phyloP scores from a whole-genome alignment of 2,888 invertebrate species.

The Hyppa rectilinea region DNA sequence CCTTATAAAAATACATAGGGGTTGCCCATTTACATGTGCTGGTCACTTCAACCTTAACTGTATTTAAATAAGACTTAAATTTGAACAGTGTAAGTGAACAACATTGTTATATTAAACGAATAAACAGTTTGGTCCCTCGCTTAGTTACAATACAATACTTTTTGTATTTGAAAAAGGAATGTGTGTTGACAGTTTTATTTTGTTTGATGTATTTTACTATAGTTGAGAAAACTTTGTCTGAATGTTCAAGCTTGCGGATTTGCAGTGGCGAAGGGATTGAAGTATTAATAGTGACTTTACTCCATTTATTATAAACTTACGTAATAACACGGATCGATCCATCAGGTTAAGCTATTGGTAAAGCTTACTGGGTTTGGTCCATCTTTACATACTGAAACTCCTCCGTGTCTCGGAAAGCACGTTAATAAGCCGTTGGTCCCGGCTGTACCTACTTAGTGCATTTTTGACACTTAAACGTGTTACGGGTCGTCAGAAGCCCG shows the following conservation, averaged over 20 bases:
- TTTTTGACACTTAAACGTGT: too few relatives aligned
- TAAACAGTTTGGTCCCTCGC: conserved; percentile 77
- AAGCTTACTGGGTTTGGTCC: too few relatives aligned
- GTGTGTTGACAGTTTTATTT: conserved; percentile 65
- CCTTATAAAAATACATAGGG: conserved; percentile 69
- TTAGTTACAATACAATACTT: conserved; percentile 80
- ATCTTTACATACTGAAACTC: too few relatives aligned
- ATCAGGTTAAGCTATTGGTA: too few relatives aligned
- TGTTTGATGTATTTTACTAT: conserved; percentile 58
- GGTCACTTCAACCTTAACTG: background rate
- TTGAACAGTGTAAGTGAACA: background rate
- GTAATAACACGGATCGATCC: too few relatives aligned
- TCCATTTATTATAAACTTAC: too few relatives aligned
- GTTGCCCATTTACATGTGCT: conserved; percentile 55
- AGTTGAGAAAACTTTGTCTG: conserved; percentile 24
- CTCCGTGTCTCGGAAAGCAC: too few relatives aligned
- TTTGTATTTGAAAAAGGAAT: conserved; percentile 70
- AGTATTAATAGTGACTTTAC: too few relatives aligned
- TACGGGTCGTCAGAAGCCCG: too few relatives aligned
- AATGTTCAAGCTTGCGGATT: conserved; percentile 8
- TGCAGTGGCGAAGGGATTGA: background rate
- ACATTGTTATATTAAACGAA: conserved; percentile 61
- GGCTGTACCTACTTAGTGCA: too few relatives aligned
- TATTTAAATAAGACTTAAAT: conserved; percentile 9
- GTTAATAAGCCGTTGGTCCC: too few relatives aligned